Evolutionary conservation across 2,797 vertebrate species (phyloP).

Genomic region (Trichosurus vulpecula): DNA sequence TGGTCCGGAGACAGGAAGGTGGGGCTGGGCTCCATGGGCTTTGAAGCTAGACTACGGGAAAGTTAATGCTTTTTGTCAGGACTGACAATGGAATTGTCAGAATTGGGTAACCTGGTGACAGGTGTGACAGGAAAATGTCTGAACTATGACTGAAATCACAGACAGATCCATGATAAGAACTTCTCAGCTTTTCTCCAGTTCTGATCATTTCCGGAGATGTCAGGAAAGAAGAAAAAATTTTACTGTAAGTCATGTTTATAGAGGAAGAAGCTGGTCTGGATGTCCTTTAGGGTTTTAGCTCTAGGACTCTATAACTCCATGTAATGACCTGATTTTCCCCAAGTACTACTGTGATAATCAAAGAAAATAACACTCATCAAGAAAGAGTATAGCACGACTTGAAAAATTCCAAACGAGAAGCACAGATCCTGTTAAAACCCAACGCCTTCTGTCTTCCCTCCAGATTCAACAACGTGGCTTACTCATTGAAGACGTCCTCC

Average conservation of each 20-base stretch:
- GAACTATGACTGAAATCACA: not conserved
- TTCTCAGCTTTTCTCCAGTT: not conserved
- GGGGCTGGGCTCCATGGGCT: not conserved
- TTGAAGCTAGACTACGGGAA: not conserved
- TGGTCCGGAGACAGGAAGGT: not conserved
- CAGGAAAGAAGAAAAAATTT: not conserved
- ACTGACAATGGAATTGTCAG: not conserved
- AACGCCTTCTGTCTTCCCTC: not conserved
- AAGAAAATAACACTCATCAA: not conserved
- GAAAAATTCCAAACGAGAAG: not conserved
- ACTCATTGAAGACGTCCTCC: not conserved
- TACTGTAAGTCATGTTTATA: not conserved
- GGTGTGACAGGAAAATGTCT: not conserved
- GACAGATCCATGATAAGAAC: not conserved
- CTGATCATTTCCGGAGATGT: conserved; percentile 13
- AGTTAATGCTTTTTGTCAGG: not conserved
- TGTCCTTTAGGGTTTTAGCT: not conserved
- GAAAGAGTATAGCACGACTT: not conserved
- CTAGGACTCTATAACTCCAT: not conserved
- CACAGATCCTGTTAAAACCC: not conserved
- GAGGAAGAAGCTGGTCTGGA: not conserved
- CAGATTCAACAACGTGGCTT: accelerated
- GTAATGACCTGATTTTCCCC: not conserved
- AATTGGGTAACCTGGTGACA: not conserved
- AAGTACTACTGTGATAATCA: not conserved